These are phyloP conservation scores for Anagyrus pseudococci DNA, from an alignment of 2,888 invertebrate species.

Conservation along the genomic window DNA sequence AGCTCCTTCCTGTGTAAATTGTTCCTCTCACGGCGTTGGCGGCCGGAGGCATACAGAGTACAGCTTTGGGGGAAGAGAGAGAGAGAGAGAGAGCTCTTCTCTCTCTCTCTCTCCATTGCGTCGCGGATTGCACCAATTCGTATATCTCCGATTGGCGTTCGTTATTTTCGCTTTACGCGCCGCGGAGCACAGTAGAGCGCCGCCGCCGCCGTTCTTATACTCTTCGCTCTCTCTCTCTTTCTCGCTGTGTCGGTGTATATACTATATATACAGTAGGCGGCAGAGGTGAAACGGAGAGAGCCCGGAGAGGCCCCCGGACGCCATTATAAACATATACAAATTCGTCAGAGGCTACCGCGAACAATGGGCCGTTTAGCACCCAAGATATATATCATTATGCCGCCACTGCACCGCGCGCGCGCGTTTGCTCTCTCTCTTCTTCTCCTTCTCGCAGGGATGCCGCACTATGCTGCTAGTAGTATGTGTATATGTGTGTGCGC, in stretches of 20 bases:
- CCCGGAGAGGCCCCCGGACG: conserved; percentile 44
- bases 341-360: conserved; percentile 59
- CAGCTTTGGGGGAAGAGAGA: too few relatives aligned
- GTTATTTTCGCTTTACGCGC: conserved; percentile 44
- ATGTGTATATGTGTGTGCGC: too few relatives aligned
- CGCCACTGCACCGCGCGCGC: conserved; percentile 41
- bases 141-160: conserved; percentile 42
- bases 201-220: too few relatives aligned
- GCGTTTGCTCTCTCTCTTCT: background rate
- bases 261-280: too few relatives aligned
- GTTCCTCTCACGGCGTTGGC: too few relatives aligned
- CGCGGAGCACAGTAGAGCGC: conserved; percentile 38
- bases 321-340: conserved; percentile 62
- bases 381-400: conserved; percentile 60
- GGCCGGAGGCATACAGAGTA: too few relatives aligned
- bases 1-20: conserved; percentile 38
- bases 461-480: too few relatives aligned
- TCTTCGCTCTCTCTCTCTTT: too few relatives aligned
- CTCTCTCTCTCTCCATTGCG: too few relatives aligned
- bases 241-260: too few relatives aligned
- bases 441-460: too few relatives aligned
- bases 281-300: conserved; percentile 8
- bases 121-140: conserved; percentile 38
- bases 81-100: too few relatives aligned
- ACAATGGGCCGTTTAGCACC: conserved; percentile 61